Base-by-base conservation (phyloP, 1,140 invertebrate genomes). In the Drosophila yakuba region DNA sequence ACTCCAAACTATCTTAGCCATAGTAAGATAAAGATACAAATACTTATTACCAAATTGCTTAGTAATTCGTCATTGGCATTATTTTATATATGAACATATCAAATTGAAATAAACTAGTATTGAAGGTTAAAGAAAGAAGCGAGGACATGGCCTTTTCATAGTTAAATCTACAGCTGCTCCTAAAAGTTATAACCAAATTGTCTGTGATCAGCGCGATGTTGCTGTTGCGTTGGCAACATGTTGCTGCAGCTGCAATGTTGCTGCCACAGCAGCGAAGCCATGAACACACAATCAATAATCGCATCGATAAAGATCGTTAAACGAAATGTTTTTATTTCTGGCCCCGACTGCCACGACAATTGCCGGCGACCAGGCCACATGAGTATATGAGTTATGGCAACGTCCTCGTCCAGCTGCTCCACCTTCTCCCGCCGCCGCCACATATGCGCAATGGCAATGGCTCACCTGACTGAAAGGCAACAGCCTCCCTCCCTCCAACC, bases 241-340 rank as follows among this genome's bases (percentile, higher is more conserved):
- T 39, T 39, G 38, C 38, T 14, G 48, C 58, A 43, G 55, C 59
- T 55, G 52, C 69, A 73, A 72, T 38, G 45, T 52, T 69, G 72
- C 47, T 28, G 50, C 55, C 62, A 52, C 76, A 63, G 60, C 61
- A 80, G 52, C 63, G 14, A 39, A 11, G 41, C 66, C 44, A 74
- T 51, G 72, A 72, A 63, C 59, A 72, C 74, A 89, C 90, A 91
- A 91, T 91, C 89, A 91, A 91, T 91, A 91, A 91, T 91, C 89
- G 81, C 77, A 86, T 71, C 82, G 90, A 91, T 91, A 91, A 91
- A 91, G 84, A 91, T 91, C 89, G 89, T 90, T 88, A 88, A 88
- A 78, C 84, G 84, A 88, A 88, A 88, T 88, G 84, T 89, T 88
- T 88, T 88, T 88, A 89, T 88, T 88, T 88, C 58, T 73, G 66